Conservation (phyloP, 2,888 invertebrate genomes). For the Amiota mariae region DNA sequence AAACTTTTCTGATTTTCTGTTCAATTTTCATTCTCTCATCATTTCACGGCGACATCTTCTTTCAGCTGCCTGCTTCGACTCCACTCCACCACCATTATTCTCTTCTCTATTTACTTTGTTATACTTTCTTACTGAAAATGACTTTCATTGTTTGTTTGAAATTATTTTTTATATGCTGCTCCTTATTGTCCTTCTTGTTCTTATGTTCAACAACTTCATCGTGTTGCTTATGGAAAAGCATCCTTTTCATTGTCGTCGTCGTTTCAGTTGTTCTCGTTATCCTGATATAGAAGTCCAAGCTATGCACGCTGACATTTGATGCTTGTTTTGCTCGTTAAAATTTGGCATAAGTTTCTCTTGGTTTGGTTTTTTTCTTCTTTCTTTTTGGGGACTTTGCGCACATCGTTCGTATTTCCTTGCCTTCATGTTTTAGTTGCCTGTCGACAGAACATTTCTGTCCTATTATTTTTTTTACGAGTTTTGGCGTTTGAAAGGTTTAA, state of each 20-base stretch:
- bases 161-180: neutral
- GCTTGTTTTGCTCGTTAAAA: slow-evolving; percentile 6
- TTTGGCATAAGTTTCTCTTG: slow-evolving; percentile 2
- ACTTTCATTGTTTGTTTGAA: slow-evolving; percentile 10
- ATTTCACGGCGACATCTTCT: neutral
- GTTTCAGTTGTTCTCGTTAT: neutral
- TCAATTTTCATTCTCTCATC: neutral
- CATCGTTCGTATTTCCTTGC: no score
- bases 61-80: no score
- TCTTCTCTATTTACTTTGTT: neutral
- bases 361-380: neutral
- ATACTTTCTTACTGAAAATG: neutral
- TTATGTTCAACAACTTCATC: no score
- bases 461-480: neutral
- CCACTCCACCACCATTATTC: neutral
- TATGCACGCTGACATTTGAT: neutral
- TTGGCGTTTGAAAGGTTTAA: neutral
- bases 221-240: no score
- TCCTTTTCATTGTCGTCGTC: neutral
- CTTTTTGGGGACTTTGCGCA: neutral
- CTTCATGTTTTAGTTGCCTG: neutral
- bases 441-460: neutral
- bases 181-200: no score
- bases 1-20: slow-evolving; percentile 1
- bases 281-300: neutral